Evolutionary conservation across 2,888 invertebrate species (phyloP), one percentile per base, ranked within the genome.

Genomic region (Acrobasis suavella): DNA sequence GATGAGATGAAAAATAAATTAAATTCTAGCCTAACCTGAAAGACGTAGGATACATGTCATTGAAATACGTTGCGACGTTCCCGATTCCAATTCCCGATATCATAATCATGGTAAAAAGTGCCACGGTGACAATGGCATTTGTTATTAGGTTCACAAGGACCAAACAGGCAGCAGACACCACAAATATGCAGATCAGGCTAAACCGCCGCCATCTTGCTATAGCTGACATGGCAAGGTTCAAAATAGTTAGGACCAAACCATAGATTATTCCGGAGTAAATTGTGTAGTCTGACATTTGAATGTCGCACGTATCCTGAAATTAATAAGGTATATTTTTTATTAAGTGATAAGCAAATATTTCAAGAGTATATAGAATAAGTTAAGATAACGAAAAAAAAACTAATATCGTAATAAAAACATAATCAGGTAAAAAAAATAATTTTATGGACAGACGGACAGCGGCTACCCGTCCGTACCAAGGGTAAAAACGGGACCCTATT

Each of bases 41-140:
- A n/a, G 72, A 69, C 51, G 77, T 78, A 7, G 78, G 78, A 62
- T 75, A 78, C 8, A 78, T 37, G 58, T 78, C 77, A 22, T 72
- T 71, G 42, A 71, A 77, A 55, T 77, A 78, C 1, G 76, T 73
- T 6, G 67, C 68, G 1, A 74, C 72, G 9, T 62, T 69, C 0
- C 78, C 78, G 3, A 73, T 60, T 9, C 68, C 66, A 7, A 77
- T 63, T 3, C 70, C 65, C 9, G 72, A 70, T 2, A 70, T 63
- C 60, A 75, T 74, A 2, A 78, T 67, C 10, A 69, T 51, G 16
- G 67, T 69, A n/a, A 74, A 78, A 10, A 76, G 50, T 6, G 32
- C 58, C 9, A 58, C 58, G 14, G 17, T 49, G n/a, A 46, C 49
- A 3, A 58, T 49, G 3, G 58, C 46, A 8, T 58, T 49, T 1